Conservation (phyloP, 2,888 invertebrate genomes). For the Dioctria rufipes region DNA sequence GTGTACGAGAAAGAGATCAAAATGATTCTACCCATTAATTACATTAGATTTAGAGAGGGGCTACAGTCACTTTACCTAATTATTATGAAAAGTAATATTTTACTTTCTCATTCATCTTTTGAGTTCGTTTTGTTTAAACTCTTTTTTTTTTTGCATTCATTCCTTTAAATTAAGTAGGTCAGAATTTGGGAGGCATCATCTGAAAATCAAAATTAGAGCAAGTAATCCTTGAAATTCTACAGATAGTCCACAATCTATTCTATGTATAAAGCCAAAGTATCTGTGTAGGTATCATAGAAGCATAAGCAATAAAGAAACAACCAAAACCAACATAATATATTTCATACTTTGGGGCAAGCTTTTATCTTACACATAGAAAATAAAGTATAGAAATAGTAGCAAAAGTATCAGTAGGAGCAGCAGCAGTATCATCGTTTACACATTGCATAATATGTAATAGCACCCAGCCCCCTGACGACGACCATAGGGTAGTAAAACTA, state of each 20-base stretch:
- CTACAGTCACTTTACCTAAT: no score
- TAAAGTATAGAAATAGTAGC: not conserved
- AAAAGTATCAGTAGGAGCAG: no score
- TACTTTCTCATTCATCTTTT: no score
- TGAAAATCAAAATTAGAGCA: not conserved
- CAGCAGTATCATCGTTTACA: not conserved
- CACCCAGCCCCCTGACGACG: not conserved
- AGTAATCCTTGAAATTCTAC: not conserved
- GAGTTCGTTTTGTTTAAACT: no score
- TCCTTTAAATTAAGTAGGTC: not conserved
- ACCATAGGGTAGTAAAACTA: not conserved
- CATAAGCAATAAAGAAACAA: not conserved
- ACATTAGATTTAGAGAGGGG: no score
- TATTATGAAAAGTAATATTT: no score
- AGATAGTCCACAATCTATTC: not conserved
- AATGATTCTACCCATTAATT: no score
- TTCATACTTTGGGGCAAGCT: not conserved
- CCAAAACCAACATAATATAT: not conserved
- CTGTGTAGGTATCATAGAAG: no score
- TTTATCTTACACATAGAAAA: not conserved
- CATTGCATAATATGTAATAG: constrained; percentile 2
- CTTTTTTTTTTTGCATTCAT: not conserved
- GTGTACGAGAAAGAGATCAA: no score
- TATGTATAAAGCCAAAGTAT: no score
- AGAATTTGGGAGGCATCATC: not conserved